A percentile compares a stretch with the other conserved stretches of the same genome.
These are phyloP conservation scores for Silurus meridionalis DNA, from an alignment of 2,113 vertebrate genomes.

Conservation along the genomic window DNA sequence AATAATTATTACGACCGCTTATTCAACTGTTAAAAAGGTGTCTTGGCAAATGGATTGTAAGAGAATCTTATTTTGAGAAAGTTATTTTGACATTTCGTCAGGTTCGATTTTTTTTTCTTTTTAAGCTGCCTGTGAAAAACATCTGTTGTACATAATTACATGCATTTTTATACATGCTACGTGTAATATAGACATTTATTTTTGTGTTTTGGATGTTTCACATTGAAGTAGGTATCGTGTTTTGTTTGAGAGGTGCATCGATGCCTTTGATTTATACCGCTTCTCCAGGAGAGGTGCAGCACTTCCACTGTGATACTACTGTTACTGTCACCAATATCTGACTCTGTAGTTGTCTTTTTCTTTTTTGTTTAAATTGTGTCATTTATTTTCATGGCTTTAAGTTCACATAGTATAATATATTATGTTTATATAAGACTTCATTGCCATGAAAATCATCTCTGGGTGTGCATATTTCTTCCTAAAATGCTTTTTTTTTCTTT, in stretches of 20 bases:
- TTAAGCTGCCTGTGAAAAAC: conserved; percentile 45
- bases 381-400: background rate
- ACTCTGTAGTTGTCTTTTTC: too few species aligned
- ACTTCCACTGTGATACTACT: conserved; percentile 43
- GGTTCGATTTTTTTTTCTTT: conserved; percentile 59
- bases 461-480: background rate
- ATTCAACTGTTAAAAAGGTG: background rate
- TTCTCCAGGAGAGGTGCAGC: conserved; percentile 36
- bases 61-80: background rate
- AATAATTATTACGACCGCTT: conserved; percentile 2
- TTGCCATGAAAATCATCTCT: conserved; percentile 6
- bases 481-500: background rate
- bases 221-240: conserved; percentile 47
- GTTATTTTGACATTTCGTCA: conserved; percentile 44
- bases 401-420: conserved; percentile 13
- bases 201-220: conserved; percentile 54
- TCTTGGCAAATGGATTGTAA: background rate
- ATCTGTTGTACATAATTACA: conserved; percentile 54
- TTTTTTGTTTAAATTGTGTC: background rate
- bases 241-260: conserved; percentile 35
- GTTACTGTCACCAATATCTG: conserved; percentile 16
- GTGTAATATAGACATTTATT: conserved; percentile 65
- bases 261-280: conserved; percentile 27
- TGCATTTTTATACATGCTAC: conserved; percentile 54
- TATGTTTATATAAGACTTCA: background rate